Conservation (phyloP, 1,140 invertebrate genomes). For the Brachionus paranguensis region DNA sequence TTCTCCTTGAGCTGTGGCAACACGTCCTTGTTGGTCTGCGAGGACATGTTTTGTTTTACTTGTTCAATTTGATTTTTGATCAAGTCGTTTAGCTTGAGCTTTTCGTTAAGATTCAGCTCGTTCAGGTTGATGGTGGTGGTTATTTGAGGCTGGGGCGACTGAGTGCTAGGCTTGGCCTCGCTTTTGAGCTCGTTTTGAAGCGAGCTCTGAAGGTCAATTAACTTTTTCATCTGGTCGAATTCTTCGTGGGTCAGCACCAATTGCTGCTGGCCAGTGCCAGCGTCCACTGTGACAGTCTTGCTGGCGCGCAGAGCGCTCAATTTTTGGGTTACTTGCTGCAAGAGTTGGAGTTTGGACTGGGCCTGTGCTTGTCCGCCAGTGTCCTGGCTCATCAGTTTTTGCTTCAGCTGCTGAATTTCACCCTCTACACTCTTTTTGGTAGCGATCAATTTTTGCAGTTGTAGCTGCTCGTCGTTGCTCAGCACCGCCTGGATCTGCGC, state of each 20-base stretch:
- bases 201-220: background rate
- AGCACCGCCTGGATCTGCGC: constrained; percentile 13
- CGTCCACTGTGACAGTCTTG: background rate
- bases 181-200: constrained; percentile 5
- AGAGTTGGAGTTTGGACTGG: background rate
- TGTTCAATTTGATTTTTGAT: constrained; percentile 37
- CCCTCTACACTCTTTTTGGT: background rate
- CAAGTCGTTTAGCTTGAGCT: constrained; percentile 25
- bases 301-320: background rate
- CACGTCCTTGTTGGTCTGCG: background rate
- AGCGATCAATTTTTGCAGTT: constrained; percentile 24
- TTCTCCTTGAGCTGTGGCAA: background rate
- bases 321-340: constrained; percentile 17
- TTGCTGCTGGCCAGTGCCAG: constrained; percentile 8
- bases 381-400: background rate
- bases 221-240: constrained; percentile 29
- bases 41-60: background rate
- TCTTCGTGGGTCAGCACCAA: background rate
- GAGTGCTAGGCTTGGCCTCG: background rate
- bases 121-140: constrained; percentile 22
- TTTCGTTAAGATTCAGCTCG: constrained; percentile 8
- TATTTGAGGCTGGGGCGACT: background rate
- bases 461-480: background rate
- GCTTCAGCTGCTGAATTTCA: constrained; percentile 21
- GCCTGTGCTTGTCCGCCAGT: background rate